Evolutionary conservation across 2,113 vertebrate species (phyloP).

Genomic region (Halichoeres trimaculatus): DNA sequence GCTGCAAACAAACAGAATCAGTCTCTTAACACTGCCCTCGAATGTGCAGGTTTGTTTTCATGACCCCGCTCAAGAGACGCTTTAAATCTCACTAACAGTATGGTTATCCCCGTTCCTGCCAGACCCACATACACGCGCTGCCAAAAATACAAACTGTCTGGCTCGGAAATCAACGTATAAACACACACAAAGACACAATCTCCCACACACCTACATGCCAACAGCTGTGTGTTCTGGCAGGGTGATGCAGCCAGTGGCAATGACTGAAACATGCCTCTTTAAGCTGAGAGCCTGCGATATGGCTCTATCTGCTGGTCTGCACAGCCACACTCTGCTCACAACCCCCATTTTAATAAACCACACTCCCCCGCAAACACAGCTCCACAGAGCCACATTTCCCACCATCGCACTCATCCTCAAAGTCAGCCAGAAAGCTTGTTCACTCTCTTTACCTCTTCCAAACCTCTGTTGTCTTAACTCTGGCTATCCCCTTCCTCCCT

Average conservation of each 20-base stretch:
- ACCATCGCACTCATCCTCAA: slow-evolving; percentile 10
- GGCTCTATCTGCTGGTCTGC: slow-evolving; percentile 52
- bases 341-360: slow-evolving; percentile 50
- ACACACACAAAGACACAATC: slow-evolving; percentile 20
- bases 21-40: slow-evolving; percentile 21
- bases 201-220: slow-evolving; percentile 55
- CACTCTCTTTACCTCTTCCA: slow-evolving; percentile 38
- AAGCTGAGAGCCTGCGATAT: slow-evolving; percentile 60
- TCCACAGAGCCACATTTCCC: slow-evolving; percentile 15
- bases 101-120: slow-evolving; percentile 39
- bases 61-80: slow-evolving; percentile 47
- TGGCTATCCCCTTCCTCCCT: background rate
- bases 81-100: slow-evolving; percentile 52
- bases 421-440: slow-evolving; percentile 27
- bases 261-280: slow-evolving; percentile 65
- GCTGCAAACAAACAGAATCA: slow-evolving; percentile 57
- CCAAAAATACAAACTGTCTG: slow-evolving; percentile 44
- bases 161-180: background rate
- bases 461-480: slow-evolving; percentile 42
- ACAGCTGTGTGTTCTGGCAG: slow-evolving; percentile 63
- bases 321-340: slow-evolving; percentile 35
- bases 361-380: slow-evolving; percentile 17
- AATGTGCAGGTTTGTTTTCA: slow-evolving; percentile 45
- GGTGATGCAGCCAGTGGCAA: slow-evolving; percentile 42
- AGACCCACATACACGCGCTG: slow-evolving; percentile 29